Conservation (phyloP, 1,140 invertebrate genomes). For the Drosophila bocqueti region DNA sequence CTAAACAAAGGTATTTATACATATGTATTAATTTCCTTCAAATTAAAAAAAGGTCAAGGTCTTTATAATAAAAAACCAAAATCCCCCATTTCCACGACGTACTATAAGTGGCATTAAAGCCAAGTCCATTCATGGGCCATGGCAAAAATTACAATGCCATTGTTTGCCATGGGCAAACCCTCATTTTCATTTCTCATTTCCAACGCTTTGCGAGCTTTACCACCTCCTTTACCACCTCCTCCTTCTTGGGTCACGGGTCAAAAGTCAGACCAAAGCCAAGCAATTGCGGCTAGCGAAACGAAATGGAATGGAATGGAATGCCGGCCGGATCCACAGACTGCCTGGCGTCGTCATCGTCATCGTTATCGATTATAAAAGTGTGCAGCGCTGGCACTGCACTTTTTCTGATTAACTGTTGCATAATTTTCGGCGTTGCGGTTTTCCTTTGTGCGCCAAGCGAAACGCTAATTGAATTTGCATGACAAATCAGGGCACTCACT, state of each 20-base stretch:
- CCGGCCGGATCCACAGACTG: slow-evolving; percentile 37
- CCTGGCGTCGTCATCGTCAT: slow-evolving; percentile 37
- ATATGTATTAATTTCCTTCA: neutral
- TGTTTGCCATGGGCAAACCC: slow-evolving; percentile 60
- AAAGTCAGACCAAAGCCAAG: slow-evolving; percentile 44
- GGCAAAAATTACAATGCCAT: slow-evolving; percentile 75
- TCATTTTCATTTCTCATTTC: slow-evolving; percentile 4
- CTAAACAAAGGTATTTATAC: neutral
- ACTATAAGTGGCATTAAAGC: neutral
- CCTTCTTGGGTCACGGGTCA: slow-evolving; percentile 16
- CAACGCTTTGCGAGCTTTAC: slow-evolving; percentile 1
- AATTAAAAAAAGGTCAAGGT: neutral
- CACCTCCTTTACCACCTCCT: slow-evolving; percentile 2
- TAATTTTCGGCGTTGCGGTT: slow-evolving; percentile 58
- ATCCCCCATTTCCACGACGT: neutral
- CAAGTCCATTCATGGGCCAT: slow-evolving; percentile 21
- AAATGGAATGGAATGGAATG: slow-evolving; percentile 1
- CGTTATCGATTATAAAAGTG: slow-evolving; percentile 70
- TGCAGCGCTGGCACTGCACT: slow-evolving; percentile 26
- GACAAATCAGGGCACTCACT: slow-evolving; percentile 59
- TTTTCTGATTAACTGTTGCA: slow-evolving; percentile 69
- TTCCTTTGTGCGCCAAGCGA: slow-evolving; percentile 39
- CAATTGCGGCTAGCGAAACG: slow-evolving; percentile 4
- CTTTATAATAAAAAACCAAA: neutral
- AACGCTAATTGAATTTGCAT: slow-evolving; percentile 63